Percentiles rank a stretch among this genome's conserved stretches.
These are phyloP conservation scores for Astreopora myriophthalma DNA, from an alignment of 64 coral and sea anemone genomes.

Conservation along the genomic window DNA sequence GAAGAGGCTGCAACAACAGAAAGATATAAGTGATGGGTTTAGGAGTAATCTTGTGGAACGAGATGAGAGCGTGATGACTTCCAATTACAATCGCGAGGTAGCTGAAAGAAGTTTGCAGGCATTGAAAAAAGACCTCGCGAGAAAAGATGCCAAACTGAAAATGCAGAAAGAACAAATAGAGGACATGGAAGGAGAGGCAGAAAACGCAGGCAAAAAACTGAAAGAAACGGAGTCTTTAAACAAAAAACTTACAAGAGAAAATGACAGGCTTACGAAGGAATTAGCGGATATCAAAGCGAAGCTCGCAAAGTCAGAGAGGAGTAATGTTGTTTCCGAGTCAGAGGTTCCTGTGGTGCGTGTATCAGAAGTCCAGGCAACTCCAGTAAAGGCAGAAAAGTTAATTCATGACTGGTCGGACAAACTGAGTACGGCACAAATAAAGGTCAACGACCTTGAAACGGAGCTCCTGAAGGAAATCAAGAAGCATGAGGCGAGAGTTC, in stretches of 20 bases:
- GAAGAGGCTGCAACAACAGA: conserved; percentile 83
- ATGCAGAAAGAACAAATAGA: conserved; percentile 72
- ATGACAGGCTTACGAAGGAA: conserved; percentile 82
- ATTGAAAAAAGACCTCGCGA: conserved; percentile 76
- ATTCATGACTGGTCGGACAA: conserved; percentile 82
- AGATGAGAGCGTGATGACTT: conserved; percentile 69
- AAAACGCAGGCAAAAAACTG: conserved; percentile 63
- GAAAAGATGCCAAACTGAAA: conserved; percentile 70
- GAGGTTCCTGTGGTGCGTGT: conserved; percentile 43
- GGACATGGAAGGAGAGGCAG: conserved; percentile 69
- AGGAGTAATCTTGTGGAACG: conserved; percentile 61
- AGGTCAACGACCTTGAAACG: conserved; percentile 71
- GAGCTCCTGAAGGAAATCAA: conserved; percentile 86
- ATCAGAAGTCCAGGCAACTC: not conserved
- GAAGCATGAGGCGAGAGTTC: conserved; percentile 63
- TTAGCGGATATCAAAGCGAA: conserved; percentile 54
- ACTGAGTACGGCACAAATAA: conserved; percentile 71
- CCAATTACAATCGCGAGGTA: conserved; percentile 70
- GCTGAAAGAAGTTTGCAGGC: conserved; percentile 69
- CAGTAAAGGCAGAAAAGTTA: conserved; percentile 46
- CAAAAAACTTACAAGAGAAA: conserved; percentile 62
- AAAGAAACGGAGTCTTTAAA: conserved; percentile 71
- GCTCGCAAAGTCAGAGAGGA: conserved; percentile 45
- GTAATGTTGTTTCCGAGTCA: not conserved
- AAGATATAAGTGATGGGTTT: conserved; percentile 76